Evolutionary conservation across 2,113 vertebrate species (phyloP), one percentile per base, ranked within the genome.

Genomic region (Zingel zingel): DNA sequence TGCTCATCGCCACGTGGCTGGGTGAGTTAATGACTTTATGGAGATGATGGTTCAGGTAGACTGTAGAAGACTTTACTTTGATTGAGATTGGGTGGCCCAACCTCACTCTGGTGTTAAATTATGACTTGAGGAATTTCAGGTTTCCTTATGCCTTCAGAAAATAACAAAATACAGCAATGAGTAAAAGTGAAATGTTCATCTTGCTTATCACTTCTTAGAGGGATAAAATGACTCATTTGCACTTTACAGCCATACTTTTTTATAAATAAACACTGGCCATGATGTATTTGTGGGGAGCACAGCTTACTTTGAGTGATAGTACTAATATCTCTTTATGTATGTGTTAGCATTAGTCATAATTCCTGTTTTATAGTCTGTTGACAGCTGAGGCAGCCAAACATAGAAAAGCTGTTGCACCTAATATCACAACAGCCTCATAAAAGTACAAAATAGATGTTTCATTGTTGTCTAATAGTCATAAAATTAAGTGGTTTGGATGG

Each of bases 1-100:
- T 97, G 39, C 97, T 99, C 86, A 97, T 99, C 90, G 98, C 98
- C 82, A 93, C 96, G 0, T 99, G 98, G 98, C 90, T 96, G 15
- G 95, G 95, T 96, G 67, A 81, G 91, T 39, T 30, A 23, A 68
- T 65, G 47, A 58, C 61, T 53, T 2, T 11, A 43, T 43, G 39
- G 39, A 43, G 39, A 11, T 43, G 2, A 43, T 43, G 33, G 19
- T 21, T 64, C 5, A 50, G 7, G 15, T 18, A 18, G 0, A 43
- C 48, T 58, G 23, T 9, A 63, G 19, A 76, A 27, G 61, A 5
- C 50, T 57, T 47, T 16, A 15, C 11, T 47, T 59, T 66, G 45
- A 54, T 8, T 63, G 5, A 13, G 50, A 43, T 25, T 63, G 15
- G 23, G 51, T 3, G 14, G 59, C 33, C 62, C 45, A 1, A 2